Base-by-base conservation (phyloP, 1,140 invertebrate species). In the Lepidurus couesii region DNA sequence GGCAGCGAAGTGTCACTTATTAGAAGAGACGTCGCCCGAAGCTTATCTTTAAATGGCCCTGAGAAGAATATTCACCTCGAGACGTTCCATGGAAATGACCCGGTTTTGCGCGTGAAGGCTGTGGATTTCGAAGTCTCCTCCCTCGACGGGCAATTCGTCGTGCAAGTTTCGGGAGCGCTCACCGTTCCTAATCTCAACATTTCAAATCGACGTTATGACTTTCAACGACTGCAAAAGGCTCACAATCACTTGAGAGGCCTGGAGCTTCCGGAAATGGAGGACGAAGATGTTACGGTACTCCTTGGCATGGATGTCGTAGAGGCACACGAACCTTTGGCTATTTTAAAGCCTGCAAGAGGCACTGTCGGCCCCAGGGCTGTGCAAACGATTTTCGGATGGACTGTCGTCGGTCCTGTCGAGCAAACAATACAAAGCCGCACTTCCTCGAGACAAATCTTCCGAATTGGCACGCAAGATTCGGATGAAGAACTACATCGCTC, bases 151-250 rank as follows among this genome's bases (percentile, higher is more conserved):
- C 0, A 13, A 21, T 75, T 16, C 43, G 16, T 44, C 75, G 10
- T 44, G 16, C 75, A 47, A 77, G 75, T 77, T 47, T 26, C 44
- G 7, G 43, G 43, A 34, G 44, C 34, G 16, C 16, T 77, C n/a
- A 77, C 75, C 11, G 75, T 77, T n/a, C 75, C 75, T 10, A 77
- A 77, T 44, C 75, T 77, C 9, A 77, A 77, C 47, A 77, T 77
- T 5, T 77, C 75, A 44, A 13, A 21, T 24, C 53, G 53, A 9
- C 8, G 53, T 21, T 65, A 65, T 21, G 53, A 65, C n/a, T 16
- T 65, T 65, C n/a, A 16, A 65, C 53, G 53, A 11, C 53, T 65
- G 8, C 53, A 65, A 65, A 21, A 65, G 53, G 16, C 42, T 7
- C 47, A 26, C 42, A n/a, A 9, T 10, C 75, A 77, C 75, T 47